A percentile compares a stretch with the other conserved stretches of the same genome.
phyloP scores from a whole-genome alignment of 2,888 invertebrate genomes.

The Resseliella maxima region DNA sequence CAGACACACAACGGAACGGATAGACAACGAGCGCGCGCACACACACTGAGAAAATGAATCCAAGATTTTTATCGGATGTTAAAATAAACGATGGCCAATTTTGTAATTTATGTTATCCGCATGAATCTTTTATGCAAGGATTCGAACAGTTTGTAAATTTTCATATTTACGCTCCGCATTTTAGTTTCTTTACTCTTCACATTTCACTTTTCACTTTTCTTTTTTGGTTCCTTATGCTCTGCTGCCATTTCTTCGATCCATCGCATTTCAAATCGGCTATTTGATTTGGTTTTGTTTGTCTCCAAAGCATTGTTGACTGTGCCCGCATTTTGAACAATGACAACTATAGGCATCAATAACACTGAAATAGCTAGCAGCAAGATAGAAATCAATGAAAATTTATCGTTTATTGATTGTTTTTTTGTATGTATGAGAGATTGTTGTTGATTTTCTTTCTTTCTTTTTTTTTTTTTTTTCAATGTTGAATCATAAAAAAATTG shows the following conservation, averaged over 20 bases:
- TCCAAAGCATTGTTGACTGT: background rate
- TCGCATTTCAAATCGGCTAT: background rate
- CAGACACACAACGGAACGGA: background rate
- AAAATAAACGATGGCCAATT: conserved; percentile 50
- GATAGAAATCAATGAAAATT: conserved; percentile 38
- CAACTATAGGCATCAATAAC: background rate
- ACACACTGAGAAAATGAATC: background rate
- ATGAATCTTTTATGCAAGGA: conserved; percentile 16
- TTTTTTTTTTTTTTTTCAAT: background rate
- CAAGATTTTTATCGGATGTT: conserved; percentile 50
- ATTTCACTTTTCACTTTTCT: background rate
- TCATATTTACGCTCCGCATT: conserved; percentile 34
- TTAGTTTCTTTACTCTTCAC: background rate
- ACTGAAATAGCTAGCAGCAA: background rate
- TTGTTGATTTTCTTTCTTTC: background rate
- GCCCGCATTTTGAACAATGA: background rate
- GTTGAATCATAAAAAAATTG: background rate
- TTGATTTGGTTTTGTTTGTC: conserved; percentile 36
- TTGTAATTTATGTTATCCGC: conserved; percentile 54
- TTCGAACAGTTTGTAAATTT: conserved; percentile 38
- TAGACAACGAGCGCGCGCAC: background rate
- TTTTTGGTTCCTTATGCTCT: background rate
- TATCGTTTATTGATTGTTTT: conserved; percentile 50
- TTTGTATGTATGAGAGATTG: background rate
- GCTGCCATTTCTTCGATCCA: background rate